phyloP scores from a whole-genome alignment of 2,113 vertebrate species.

The Clinocottus analis region DNA sequence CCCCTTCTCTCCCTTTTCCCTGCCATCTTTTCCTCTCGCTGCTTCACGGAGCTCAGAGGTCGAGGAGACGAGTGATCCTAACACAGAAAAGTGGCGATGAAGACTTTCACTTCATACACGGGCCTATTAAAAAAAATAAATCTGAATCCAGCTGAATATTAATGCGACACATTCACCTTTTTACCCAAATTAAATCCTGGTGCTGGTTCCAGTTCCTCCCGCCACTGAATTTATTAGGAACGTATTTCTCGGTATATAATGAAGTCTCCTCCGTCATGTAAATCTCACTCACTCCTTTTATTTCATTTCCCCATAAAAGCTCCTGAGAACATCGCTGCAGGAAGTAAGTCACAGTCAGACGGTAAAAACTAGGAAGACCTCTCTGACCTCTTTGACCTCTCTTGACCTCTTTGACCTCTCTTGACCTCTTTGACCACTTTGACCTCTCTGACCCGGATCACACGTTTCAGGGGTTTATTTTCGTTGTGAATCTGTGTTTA shows the following conservation, averaged over 20 bases:
- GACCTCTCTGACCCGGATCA: too few species aligned
- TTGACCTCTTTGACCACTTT: too few species aligned
- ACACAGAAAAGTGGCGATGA: slow-evolving; percentile 24
- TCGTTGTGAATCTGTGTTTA: too few species aligned
- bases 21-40: neutral
- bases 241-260: neutral
- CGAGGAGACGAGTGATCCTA: slow-evolving; percentile 20
- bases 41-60: neutral
- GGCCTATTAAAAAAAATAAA: slow-evolving; percentile 32
- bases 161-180: slow-evolving; percentile 1
- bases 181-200: slow-evolving; percentile 3
- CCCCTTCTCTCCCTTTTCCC: neutral
- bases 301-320: too few species aligned
- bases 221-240: neutral
- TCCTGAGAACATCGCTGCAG: too few species aligned
- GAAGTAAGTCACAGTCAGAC: too few species aligned
- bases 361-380: too few species aligned
- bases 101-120: slow-evolving; percentile 8
- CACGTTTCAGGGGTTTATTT: too few species aligned
- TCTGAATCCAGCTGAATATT: slow-evolving; percentile 21
- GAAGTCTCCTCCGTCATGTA: slow-evolving; percentile 13
- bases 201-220: slow-evolving; percentile 17
- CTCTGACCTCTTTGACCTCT: too few species aligned
- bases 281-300: neutral
- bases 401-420: too few species aligned